phyloP scores from a whole-genome alignment of 2,113 vertebrate species.

The Petrocephalus zakoni region DNA sequence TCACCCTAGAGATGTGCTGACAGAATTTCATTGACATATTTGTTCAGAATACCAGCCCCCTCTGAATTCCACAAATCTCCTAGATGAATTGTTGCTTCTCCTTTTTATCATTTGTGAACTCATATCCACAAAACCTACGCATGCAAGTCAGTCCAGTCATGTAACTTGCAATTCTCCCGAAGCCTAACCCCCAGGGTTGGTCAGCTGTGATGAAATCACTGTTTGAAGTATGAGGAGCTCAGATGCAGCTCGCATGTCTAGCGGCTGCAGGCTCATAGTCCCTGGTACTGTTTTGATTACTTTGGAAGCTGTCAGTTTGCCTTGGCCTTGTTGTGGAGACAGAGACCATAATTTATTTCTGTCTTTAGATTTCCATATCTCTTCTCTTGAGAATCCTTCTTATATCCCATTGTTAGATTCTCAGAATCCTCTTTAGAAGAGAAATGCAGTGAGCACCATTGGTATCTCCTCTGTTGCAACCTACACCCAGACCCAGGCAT shows the following conservation, averaged over 20 bases:
- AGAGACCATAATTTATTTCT: background rate
- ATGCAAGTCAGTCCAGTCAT: background rate
- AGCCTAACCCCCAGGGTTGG: background rate
- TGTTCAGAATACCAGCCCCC: background rate
- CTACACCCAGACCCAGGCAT: background rate
- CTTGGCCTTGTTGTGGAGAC: background rate
- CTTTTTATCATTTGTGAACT: background rate
- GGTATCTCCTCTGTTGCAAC: background rate
- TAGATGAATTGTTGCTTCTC: background rate
- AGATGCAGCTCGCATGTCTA: background rate
- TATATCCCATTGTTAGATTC: background rate
- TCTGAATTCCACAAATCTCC: background rate
- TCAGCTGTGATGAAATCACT: background rate
- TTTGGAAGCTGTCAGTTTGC: background rate
- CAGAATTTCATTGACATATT: background rate
- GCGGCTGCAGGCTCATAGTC: background rate
- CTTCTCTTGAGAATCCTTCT: background rate
- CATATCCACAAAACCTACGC: background rate
- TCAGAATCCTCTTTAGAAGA: background rate
- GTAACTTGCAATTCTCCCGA: background rate
- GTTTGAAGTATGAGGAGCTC: background rate
- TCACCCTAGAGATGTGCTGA: background rate
- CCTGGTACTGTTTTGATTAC: background rate
- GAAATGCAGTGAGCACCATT: background rate
- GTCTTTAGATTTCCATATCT: background rate